Conservation (phyloP, 2,113 vertebrate species). For the Crotophaga sulcirostris region DNA sequence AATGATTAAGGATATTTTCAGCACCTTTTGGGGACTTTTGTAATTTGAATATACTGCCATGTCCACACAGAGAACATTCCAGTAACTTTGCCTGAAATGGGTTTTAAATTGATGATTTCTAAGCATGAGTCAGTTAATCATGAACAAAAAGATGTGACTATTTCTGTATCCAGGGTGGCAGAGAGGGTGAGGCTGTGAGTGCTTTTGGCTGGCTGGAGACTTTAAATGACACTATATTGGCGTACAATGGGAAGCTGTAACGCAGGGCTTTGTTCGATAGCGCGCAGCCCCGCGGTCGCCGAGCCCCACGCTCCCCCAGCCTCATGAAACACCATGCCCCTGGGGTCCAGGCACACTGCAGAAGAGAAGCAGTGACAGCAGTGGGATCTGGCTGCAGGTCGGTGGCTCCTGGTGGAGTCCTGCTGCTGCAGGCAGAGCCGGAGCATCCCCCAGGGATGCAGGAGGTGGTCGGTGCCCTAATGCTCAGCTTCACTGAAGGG, state of each 20-base stretch:
- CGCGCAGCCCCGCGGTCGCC: accelerated
- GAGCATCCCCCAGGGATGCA: accelerated
- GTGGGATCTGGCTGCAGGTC: background rate
- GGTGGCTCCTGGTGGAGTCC: background rate
- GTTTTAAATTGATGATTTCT: constrained; percentile 65
- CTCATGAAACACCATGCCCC: accelerated
- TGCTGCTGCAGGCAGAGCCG: background rate
- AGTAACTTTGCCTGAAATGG: constrained; percentile 46
- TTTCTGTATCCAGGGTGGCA: constrained; percentile 39
- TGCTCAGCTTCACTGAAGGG: accelerated
- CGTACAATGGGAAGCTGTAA: background rate
- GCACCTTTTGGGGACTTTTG: constrained; percentile 8
- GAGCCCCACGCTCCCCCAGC: background rate
- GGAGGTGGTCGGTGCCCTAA: background rate
- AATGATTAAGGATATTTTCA: constrained; percentile 56
- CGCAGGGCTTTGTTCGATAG: constrained; percentile 6
- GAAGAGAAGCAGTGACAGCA: background rate
- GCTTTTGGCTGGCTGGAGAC: constrained; percentile 12
- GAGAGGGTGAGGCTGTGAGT: background rate
- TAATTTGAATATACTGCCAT: constrained; percentile 32
- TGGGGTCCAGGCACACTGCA: background rate
- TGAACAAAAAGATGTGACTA: constrained; percentile 40
- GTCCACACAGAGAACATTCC: constrained; percentile 28
- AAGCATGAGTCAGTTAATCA: constrained; percentile 57
- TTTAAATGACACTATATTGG: background rate